Conservation (phyloP, 2,888 invertebrate species). For the Drosophila falleni region DNA sequence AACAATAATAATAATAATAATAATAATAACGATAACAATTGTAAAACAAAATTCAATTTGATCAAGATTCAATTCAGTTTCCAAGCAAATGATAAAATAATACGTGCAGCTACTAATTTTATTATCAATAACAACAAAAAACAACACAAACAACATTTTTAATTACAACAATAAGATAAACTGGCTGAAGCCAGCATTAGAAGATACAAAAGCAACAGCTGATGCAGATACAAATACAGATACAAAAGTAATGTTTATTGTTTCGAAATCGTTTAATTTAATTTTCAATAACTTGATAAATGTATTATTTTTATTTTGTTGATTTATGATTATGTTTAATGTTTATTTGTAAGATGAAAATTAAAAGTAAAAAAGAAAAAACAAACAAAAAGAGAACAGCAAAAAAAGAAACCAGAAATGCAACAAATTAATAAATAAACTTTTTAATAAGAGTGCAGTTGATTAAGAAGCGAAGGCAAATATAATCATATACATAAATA, state of each 20-base stretch:
- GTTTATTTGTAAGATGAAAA: constrained; percentile 62
- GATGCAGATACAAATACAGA: background rate
- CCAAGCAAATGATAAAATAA: constrained; percentile 18
- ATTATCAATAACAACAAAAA: constrained; percentile 15
- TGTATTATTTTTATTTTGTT: constrained; percentile 76
- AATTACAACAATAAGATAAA: constrained; percentile 31
- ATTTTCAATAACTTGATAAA: constrained; percentile 67
- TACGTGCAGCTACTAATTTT: constrained; percentile 35
- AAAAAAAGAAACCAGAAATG: constrained; percentile 24
- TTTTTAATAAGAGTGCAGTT: constrained; percentile 36
- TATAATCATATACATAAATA: constrained; percentile 40
- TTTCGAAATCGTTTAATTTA: constrained; percentile 67
- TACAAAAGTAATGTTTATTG: constrained; percentile 54
- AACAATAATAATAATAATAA: constrained; percentile 44
- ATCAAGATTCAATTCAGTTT: constrained; percentile 5
- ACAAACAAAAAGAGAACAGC: constrained; percentile 28
- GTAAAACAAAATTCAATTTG: constrained; percentile 35
- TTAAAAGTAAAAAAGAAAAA: constrained; percentile 33
- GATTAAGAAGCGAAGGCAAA: constrained; percentile 51
- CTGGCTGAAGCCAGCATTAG: constrained; percentile 7
- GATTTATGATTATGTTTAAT: constrained; percentile 75
- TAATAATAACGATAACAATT: constrained; percentile 39
- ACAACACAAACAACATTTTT: constrained; percentile 22
- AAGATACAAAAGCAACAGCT: constrained; percentile 17
- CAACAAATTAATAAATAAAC: constrained; percentile 46